Evolutionary conservation across 2,113 vertebrate genomes (phyloP).

Genomic region (Laterallus jamaicensis): DNA sequence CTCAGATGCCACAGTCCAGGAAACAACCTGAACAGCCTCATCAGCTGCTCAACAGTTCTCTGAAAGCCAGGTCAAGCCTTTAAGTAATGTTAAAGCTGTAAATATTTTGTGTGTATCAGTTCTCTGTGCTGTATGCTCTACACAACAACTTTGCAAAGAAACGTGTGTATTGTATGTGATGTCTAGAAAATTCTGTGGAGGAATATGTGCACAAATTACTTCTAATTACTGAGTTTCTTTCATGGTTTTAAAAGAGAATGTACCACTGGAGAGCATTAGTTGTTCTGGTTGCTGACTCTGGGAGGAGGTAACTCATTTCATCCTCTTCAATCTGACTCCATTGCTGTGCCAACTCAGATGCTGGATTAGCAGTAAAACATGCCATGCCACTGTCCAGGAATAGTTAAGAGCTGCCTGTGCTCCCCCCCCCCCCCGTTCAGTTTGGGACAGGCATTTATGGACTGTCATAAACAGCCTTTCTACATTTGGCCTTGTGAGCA

Average conservation of each 20-base stretch:
- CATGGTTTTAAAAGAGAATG: neutral
- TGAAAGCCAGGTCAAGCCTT: neutral
- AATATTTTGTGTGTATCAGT: neutral
- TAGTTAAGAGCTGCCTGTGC: neutral
- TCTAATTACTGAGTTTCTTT: neutral
- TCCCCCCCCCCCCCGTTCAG: neutral
- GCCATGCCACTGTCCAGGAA: neutral
- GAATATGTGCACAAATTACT: neutral
- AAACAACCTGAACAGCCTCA: neutral
- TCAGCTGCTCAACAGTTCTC: neutral
- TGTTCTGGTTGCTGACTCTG: neutral
- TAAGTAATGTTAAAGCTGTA: neutral
- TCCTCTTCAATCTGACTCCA: neutral
- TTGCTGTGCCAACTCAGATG: neutral
- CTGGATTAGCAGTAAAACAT: neutral
- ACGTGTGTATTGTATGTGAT: neutral
- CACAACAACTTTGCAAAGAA: neutral
- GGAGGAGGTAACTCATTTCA: neutral
- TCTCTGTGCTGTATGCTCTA: neutral
- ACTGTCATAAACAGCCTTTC: neutral
- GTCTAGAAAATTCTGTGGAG: neutral
- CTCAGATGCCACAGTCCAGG: neutral
- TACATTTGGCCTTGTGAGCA: neutral
- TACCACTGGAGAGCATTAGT: neutral
- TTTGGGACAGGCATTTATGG: neutral